Evolutionary conservation across 2,888 invertebrate genomes (phyloP).

Genomic region (Plebejus anna): DNA sequence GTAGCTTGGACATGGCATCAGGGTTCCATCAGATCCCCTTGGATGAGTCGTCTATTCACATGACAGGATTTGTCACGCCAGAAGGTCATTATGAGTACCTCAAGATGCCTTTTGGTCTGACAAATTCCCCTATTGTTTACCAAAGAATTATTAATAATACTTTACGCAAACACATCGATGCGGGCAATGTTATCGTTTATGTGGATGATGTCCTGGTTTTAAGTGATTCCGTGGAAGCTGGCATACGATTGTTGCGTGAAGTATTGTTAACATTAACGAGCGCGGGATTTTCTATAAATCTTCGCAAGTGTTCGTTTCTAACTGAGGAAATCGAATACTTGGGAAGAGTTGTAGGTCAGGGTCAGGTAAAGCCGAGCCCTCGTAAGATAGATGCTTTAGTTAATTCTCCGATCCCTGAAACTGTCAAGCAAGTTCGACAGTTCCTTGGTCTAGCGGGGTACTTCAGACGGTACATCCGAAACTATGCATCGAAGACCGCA

Average conservation of each 20-base stretch:
- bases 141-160: too few species aligned
- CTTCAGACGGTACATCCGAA: slow-evolving; percentile 26
- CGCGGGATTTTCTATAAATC: slow-evolving; percentile 30
- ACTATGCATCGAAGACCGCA: slow-evolving; percentile 1
- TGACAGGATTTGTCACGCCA: not conserved
- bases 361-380: slow-evolving; percentile 9
- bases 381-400: slow-evolving; percentile 22
- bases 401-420: not conserved
- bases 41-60: slow-evolving; percentile 7
- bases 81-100: not conserved
- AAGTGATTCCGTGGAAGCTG: slow-evolving; percentile 1
- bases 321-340: slow-evolving; percentile 29
- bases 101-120: too few species aligned
- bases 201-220: slow-evolving; percentile 15
- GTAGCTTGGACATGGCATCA: not conserved
- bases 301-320: slow-evolving; percentile 28
- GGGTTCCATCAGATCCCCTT: not conserved
- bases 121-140: too few species aligned
- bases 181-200: not conserved
- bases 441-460: slow-evolving; percentile 20
- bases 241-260: not conserved
- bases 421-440: slow-evolving; percentile 6
- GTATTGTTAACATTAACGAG: slow-evolving; percentile 23
- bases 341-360: slow-evolving; percentile 20
- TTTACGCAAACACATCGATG: too few species aligned